Conservation (phyloP, 2,888 invertebrate species). For the Sinohyriopsis cumingii region DNA sequence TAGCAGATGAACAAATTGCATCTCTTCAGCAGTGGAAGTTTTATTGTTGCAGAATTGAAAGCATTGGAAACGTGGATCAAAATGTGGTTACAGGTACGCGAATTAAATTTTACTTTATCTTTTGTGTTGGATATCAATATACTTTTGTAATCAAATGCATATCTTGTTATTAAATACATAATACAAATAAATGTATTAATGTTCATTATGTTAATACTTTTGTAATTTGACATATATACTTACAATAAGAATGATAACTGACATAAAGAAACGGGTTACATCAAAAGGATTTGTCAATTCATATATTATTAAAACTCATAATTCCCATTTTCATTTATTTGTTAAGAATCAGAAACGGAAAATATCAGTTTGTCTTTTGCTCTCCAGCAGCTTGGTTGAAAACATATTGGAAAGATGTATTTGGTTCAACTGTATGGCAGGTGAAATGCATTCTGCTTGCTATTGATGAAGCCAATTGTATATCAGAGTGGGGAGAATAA, state of each 20-base stretch:
- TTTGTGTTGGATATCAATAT: too few relatives aligned
- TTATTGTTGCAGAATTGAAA: constrained; percentile 4
- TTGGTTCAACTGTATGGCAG: constrained; percentile 24
- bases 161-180: too few relatives aligned
- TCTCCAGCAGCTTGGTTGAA: constrained; percentile 31
- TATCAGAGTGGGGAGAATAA: constrained; percentile 36
- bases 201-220: too few relatives aligned
- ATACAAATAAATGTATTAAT: too few relatives aligned
- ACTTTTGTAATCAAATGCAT: too few relatives aligned
- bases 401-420: constrained; percentile 23
- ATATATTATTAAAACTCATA: too few relatives aligned
- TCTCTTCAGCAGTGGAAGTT: constrained; percentile 14
- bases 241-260: too few relatives aligned
- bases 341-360: constrained; percentile 11
- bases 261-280: too few relatives aligned
- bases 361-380: constrained; percentile 19
- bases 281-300: too few relatives aligned
- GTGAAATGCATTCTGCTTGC: constrained; percentile 10
- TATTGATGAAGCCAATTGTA: constrained; percentile 36
- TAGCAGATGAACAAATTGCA: constrained; percentile 22
- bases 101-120: too few relatives aligned
- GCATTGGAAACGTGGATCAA: constrained; percentile 1
- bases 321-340: neutral
- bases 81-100: neutral
- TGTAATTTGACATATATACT: too few relatives aligned